phyloP scores from a whole-genome alignment of 2,888 invertebrate species.

The Hydroisotoma schaefferi region DNA sequence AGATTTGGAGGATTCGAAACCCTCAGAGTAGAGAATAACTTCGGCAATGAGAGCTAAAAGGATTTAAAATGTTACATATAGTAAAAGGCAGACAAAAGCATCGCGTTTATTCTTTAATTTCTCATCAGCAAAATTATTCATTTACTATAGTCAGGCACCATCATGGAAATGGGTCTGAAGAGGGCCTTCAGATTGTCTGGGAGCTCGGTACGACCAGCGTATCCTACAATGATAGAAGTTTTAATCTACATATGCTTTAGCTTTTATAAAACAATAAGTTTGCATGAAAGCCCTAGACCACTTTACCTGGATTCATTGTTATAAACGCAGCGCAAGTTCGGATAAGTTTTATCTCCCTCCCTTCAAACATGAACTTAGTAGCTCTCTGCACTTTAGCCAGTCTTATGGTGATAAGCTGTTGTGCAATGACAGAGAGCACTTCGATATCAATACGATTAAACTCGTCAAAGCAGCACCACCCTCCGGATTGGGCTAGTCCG shows the following conservation, averaged over 20 bases:
- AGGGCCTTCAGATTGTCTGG: conserved; percentile 84
- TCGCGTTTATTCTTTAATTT: too few relatives aligned
- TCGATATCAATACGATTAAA: conserved; percentile 82
- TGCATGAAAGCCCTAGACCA: too few relatives aligned
- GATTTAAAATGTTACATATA: conserved; percentile 2
- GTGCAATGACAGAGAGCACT: conserved; percentile 80
- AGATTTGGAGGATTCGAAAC: conserved; percentile 80
- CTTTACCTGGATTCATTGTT: conserved; percentile 89
- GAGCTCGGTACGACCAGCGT: conserved; percentile 65
- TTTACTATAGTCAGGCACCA: conserved; percentile 91
- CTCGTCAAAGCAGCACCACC: conserved; percentile 88
- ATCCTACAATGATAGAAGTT: too few relatives aligned
- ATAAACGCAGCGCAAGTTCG: conserved; percentile 85
- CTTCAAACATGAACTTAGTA: conserved; percentile 79
- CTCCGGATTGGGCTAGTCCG: conserved; percentile 82
- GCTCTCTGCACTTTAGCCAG: conserved; percentile 73
- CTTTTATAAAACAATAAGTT: too few relatives aligned
- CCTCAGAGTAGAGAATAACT: conserved; percentile 88
- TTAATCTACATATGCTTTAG: too few relatives aligned
- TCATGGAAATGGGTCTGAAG: conserved; percentile 84
- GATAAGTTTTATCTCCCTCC: conserved; percentile 73
- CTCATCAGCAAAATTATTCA: conserved; percentile 54
- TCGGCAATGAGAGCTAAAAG: conserved; percentile 69
- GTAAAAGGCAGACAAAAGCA: too few relatives aligned
- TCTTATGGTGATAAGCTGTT: conserved; percentile 80